phyloP scores from a whole-genome alignment of 2,113 vertebrate species.

The Cariama cristata region DNA sequence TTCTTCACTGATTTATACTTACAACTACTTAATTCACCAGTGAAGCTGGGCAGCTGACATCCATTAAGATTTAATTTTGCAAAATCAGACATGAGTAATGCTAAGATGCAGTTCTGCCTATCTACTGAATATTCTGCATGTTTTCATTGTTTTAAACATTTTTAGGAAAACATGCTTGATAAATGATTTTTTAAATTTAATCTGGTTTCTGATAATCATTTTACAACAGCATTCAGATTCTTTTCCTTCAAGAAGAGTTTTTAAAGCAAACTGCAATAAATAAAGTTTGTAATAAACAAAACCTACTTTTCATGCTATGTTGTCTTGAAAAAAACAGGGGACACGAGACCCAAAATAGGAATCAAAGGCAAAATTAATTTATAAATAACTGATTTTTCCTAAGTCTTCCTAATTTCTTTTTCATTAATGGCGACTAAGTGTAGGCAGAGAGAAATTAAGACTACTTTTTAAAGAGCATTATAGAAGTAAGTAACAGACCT shows the following conservation, averaged over 20 bases:
- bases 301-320: not conserved
- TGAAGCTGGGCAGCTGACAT: not conserved
- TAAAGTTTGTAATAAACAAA: not conserved
- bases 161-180: not conserved
- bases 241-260: not conserved
- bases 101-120: not conserved
- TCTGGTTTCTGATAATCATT: not conserved
- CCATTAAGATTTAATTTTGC: not conserved
- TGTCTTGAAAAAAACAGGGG: not conserved
- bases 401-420: not conserved
- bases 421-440: not conserved
- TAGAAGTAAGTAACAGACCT: not conserved
- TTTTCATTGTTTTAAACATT: not conserved
- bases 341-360: not conserved
- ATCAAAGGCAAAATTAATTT: not conserved
- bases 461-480: not conserved
- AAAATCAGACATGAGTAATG: not conserved
- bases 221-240: not conserved
- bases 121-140: not conserved
- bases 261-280: not conserved
- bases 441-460: not conserved
- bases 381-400: not conserved
- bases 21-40: not conserved
- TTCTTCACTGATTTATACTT: not conserved
- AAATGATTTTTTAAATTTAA: not conserved